Percentiles rank a stretch among this genome's conserved stretches.
Conservation (phyloP, 1,140 invertebrate species). For the Daktulosphaira vitifoliae region DNA sequence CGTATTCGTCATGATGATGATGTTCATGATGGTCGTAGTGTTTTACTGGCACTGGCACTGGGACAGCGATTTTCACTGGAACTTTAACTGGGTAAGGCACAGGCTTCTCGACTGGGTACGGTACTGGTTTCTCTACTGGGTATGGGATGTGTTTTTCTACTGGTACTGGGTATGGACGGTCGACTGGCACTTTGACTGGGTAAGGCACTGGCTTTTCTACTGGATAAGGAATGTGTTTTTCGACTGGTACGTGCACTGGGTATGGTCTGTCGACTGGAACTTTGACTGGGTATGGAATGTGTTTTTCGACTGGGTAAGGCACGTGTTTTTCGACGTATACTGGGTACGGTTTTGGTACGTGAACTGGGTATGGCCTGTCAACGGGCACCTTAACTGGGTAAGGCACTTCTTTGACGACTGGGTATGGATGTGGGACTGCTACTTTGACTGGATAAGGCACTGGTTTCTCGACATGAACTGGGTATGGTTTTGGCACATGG, state of each 20-base stretch:
- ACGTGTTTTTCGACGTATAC: constrained; percentile 41
- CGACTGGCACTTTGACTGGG: constrained; percentile 56
- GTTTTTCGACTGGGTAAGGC: constrained; percentile 63
- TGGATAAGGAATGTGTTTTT: constrained; percentile 50
- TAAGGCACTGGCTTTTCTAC: constrained; percentile 53
- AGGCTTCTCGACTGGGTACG: constrained; percentile 57
- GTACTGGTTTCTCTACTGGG: constrained; percentile 62
- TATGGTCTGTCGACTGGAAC: constrained; percentile 58
- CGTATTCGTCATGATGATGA: constrained; percentile 1
- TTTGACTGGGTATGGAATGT: constrained; percentile 60
- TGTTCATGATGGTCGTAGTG: constrained; percentile 44
- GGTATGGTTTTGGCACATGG: constrained; percentile 41
- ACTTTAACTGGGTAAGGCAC: constrained; percentile 53
- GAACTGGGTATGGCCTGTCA: constrained; percentile 51
- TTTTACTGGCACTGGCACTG: constrained; percentile 41
- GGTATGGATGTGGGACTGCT: constrained; percentile 38
- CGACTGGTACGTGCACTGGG: constrained; percentile 48
- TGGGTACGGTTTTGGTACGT: constrained; percentile 45
- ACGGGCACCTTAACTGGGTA: constrained; percentile 54
- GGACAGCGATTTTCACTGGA: constrained; percentile 45
- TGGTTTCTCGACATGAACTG: constrained; percentile 42
- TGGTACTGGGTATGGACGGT: constrained; percentile 44
- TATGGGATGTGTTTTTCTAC: constrained; percentile 48
- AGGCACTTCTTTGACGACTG: constrained; percentile 38
- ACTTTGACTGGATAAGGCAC: constrained; percentile 46